phyloP scores from a whole-genome alignment of 1,140 invertebrate genomes.

The Apocrypta bakeri region DNA sequence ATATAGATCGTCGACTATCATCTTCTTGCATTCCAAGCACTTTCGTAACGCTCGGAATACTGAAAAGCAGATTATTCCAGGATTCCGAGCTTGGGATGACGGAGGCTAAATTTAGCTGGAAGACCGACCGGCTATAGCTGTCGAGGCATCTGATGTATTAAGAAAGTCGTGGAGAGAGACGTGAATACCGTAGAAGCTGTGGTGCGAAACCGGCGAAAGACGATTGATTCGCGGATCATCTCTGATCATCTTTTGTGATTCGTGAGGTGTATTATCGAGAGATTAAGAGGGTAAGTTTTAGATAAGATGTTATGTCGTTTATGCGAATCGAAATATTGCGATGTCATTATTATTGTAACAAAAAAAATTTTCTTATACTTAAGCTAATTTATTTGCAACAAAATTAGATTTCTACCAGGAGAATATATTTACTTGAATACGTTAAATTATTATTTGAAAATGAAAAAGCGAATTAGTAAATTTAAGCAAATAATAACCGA shows the following conservation, averaged over 20 bases:
- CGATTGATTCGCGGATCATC: constrained; percentile 13
- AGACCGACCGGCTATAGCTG: constrained; percentile 48
- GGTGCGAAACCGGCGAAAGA: neutral
- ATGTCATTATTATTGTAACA: too few species aligned
- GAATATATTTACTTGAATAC: too few species aligned
- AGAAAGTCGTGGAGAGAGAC: constrained; percentile 53
- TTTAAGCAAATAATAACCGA: too few species aligned
- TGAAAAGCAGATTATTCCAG: constrained; percentile 65
- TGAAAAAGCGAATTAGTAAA: too few species aligned
- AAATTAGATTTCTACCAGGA: too few species aligned
- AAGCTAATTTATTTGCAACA: too few species aligned
- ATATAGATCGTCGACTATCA: neutral
- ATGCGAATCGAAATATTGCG: too few species aligned
- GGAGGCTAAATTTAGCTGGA: constrained; percentile 61
- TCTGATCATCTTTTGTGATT: neutral
- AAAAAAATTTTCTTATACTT: too few species aligned
- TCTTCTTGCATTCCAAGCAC: constrained; percentile 54
- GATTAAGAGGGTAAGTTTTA: neutral
- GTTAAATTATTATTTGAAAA: too few species aligned
- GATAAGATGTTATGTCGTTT: neutral
- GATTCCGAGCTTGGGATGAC: constrained; percentile 58
- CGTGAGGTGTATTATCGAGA: neutral
- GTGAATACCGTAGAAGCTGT: neutral
- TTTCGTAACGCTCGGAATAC: constrained; percentile 62
- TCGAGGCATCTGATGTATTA: constrained; percentile 56